Conservation (phyloP, 2,888 invertebrate species). For the Oxytorus armatus region DNA sequence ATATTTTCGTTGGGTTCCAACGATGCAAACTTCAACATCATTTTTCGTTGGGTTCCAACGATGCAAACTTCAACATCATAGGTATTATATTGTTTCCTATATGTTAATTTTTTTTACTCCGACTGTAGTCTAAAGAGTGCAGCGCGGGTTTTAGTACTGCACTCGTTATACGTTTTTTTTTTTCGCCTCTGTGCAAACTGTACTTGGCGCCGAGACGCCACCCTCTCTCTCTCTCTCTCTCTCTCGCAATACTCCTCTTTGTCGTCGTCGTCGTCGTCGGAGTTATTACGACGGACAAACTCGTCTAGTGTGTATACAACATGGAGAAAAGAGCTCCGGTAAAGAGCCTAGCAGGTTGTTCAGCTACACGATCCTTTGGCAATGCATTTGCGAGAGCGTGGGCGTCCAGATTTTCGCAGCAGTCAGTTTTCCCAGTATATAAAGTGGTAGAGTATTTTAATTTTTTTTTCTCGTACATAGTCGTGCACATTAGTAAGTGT, state of each 20-base stretch:
- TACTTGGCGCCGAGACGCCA: neutral
- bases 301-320: conserved; percentile 5
- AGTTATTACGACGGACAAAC: conserved; percentile 44
- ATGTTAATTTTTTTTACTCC: no score
- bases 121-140: no score
- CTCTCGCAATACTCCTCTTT: conserved; percentile 4
- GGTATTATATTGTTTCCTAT: no score
- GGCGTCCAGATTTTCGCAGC: conserved; percentile 53
- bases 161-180: conserved; percentile 11
- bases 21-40: no score
- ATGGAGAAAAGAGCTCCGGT: conserved; percentile 17
- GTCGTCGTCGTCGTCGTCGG: conserved; percentile 16
- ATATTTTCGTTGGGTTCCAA: no score
- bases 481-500: no score
- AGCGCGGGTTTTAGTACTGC: conserved; percentile 5
- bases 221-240: no score
- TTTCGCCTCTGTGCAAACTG: conserved; percentile 69
- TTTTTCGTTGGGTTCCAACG: no score
- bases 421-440: no score
- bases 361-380: conserved; percentile 38
- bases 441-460: conserved; percentile 11
- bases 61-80: no score
- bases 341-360: conserved; percentile 52
- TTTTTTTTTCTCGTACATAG: neutral
- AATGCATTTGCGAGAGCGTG: conserved; percentile 20